Evolutionary conservation across 2,888 invertebrate genomes (phyloP).

Genomic region (Monochamus alternatus): DNA sequence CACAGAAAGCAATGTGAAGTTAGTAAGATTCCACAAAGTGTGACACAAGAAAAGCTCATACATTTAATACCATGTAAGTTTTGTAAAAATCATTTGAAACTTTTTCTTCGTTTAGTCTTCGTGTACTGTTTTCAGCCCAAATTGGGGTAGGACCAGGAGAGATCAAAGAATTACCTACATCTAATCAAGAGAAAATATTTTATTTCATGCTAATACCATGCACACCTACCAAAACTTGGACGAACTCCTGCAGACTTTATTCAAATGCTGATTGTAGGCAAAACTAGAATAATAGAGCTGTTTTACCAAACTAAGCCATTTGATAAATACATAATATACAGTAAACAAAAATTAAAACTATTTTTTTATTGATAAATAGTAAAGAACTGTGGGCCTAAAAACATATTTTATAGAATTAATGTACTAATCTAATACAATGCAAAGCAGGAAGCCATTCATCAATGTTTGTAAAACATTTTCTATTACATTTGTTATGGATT

Average conservation of each 20-base stretch:
- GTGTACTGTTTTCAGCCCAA: not conserved
- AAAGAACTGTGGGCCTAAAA: not conserved
- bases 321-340: conserved; percentile 15
- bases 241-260: conserved; percentile 50
- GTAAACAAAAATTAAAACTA: conserved; percentile 21
- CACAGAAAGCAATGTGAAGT: conserved; percentile 34
- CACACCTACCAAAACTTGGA: conserved; percentile 62
- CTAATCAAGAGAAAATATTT: conserved; percentile 29
- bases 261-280: conserved; percentile 70
- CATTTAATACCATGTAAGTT: not conserved
- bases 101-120: not conserved
- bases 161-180: conserved; percentile 29
- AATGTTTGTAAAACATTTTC: not conserved
- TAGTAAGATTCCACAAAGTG: conserved; percentile 21
- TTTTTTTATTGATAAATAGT: not conserved
- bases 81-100: not conserved
- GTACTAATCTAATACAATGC: conserved; percentile 3
- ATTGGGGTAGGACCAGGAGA: conserved; percentile 2
- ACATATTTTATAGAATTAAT: conserved; percentile 21
- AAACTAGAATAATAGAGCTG: conserved; percentile 66
- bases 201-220: conserved; percentile 39
- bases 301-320: conserved; percentile 49
- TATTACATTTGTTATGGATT: not conserved
- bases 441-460: not conserved
- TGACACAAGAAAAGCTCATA: conserved; percentile 18